Conservation (phyloP, 2,888 invertebrate genomes). For the Caenorhabditis macrosperma region DNA sequence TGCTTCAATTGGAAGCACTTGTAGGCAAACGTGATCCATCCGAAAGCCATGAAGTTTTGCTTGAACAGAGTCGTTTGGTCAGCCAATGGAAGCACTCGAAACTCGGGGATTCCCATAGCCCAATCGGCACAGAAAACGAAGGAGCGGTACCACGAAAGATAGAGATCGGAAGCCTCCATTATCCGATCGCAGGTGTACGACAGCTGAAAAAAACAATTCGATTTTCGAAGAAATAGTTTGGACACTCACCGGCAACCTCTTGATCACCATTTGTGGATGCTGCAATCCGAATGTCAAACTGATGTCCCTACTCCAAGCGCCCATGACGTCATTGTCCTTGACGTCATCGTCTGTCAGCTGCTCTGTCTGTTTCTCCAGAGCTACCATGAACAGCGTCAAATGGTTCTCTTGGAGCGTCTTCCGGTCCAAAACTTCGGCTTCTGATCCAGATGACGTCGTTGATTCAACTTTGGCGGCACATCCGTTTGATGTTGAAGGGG, state of each 20-base stretch:
- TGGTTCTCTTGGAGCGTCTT: conserved; percentile 37
- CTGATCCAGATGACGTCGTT: conserved; percentile 41
- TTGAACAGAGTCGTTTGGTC: conserved; percentile 74
- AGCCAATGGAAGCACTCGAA: conserved; percentile 63
- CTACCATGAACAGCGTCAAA: conserved; percentile 59
- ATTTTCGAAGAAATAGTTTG: not conserved
- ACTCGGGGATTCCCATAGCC: conserved; percentile 73
- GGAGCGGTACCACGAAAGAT: conserved; percentile 69
- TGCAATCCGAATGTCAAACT: conserved; percentile 66
- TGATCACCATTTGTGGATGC: conserved; percentile 67
- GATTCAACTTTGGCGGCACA: conserved; percentile 42
- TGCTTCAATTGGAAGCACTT: conserved; percentile 61
- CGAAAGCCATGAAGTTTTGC: conserved; percentile 74
- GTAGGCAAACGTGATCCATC: conserved; percentile 73
- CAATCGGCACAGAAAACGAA: conserved; percentile 74
- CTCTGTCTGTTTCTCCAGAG: conserved; percentile 66
- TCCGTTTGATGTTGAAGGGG: conserved; percentile 25
- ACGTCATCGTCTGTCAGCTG: conserved; percentile 65
- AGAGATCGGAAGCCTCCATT: conserved; percentile 70
- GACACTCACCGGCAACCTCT: conserved; percentile 61
- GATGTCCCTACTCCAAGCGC: conserved; percentile 69
- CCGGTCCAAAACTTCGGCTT: conserved; percentile 42
- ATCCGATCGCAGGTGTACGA: conserved; percentile 68
- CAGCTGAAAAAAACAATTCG: conserved; percentile 54
- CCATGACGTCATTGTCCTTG: conserved; percentile 57